These are phyloP conservation scores for Drosophila ficusphila DNA, from an alignment of 1,140 invertebrate genomes.

Conservation along the genomic window DNA sequence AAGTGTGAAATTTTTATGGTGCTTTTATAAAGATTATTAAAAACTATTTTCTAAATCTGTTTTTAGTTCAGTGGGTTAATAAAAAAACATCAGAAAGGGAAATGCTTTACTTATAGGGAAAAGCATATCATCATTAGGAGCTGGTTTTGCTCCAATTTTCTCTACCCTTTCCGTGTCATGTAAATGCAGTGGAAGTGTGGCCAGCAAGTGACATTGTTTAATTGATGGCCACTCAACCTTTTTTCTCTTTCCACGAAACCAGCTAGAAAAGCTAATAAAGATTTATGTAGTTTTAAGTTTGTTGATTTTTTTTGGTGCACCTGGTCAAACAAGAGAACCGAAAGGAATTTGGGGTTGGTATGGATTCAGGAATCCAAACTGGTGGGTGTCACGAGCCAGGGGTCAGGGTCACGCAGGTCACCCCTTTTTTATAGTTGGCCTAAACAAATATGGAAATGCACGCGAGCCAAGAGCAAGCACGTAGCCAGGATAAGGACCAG, in stretches of 20 bases:
- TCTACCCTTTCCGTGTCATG: neutral
- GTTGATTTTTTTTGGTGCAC: constrained; percentile 57
- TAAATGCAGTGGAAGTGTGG: constrained; percentile 17
- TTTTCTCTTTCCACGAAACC: constrained; percentile 5
- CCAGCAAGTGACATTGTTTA: constrained; percentile 62
- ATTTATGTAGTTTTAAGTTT: constrained; percentile 59
- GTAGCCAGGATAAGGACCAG: constrained; percentile 30
- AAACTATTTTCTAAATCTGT: neutral
- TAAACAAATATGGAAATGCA: constrained; percentile 69
- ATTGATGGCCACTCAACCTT: constrained; percentile 54
- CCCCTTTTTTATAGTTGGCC: constrained; percentile 46
- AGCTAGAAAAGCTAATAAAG: constrained; percentile 66
- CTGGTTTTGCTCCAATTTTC: neutral
- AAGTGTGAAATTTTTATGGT: neutral
- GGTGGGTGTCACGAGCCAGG: constrained; percentile 6
- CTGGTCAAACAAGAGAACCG: constrained; percentile 58
- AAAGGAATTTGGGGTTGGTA: constrained; percentile 48
- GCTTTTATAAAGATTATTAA: neutral
- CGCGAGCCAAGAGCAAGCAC: constrained; percentile 43
- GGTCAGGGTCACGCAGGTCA: constrained; percentile 62
- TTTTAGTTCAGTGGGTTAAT: neutral
- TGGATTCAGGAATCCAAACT: constrained; percentile 5
- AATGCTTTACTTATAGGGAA: neutral
- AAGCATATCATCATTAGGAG: constrained; percentile 2
- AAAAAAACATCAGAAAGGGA: neutral